Percentiles rank a stretch among this genome's conserved stretches.
phyloP scores from a whole-genome alignment of 2,888 invertebrate genomes.

The Eilema caniola region DNA sequence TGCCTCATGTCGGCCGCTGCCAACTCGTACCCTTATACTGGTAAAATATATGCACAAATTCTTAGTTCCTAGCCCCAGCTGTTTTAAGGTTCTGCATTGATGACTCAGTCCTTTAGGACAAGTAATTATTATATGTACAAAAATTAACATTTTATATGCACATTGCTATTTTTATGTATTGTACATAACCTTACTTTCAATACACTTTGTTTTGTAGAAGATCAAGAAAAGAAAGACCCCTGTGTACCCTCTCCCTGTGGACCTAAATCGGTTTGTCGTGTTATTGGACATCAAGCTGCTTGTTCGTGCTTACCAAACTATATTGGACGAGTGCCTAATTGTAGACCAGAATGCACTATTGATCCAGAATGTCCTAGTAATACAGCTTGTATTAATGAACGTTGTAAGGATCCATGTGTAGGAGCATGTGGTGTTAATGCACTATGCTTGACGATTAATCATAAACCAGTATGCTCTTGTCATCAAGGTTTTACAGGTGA shows the following conservation, averaged over 20 bases:
- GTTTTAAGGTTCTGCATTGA: no score
- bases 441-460: constrained; percentile 94
- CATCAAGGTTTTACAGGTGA: constrained; percentile 94
- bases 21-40: no score
- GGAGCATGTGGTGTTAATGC: constrained; percentile 93
- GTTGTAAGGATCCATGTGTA: constrained; percentile 94
- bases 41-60: no score
- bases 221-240: constrained; percentile 85
- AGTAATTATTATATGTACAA: not conserved
- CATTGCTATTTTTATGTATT: not conserved
- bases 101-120: not conserved
- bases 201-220: constrained; percentile 34
- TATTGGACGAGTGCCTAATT: constrained; percentile 94
- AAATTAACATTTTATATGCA: not conserved
- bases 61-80: no score
- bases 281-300: constrained; percentile 93
- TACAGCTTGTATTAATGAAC: constrained; percentile 93
- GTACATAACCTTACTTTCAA: not conserved
- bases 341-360: constrained; percentile 93
- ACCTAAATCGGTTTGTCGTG: constrained; percentile 93
- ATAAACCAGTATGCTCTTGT: constrained; percentile 93
- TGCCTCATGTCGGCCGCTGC: no score
- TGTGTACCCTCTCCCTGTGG: constrained; percentile 94
- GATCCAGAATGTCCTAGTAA: constrained; percentile 94
- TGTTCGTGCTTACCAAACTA: constrained; percentile 94